Evolutionary conservation across 1,140 invertebrate genomes (phyloP), one percentile per base, ranked within the genome.

Genomic region (Aphaenogaster rudis): DNA sequence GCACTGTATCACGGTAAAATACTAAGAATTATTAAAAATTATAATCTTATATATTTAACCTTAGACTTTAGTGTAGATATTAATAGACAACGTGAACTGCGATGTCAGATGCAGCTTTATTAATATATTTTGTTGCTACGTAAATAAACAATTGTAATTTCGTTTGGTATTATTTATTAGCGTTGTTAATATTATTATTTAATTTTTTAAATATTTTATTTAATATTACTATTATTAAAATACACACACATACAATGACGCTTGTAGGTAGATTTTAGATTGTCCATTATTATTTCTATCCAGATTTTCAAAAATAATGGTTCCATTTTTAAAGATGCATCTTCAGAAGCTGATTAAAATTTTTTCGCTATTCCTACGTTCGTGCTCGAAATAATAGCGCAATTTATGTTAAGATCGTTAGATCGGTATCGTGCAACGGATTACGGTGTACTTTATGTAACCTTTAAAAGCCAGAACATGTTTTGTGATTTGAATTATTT

Each of bases 401-500:
- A 52, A 17, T 50, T 79, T 79, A n/a, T 3, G 42, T 79, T 50
- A 39, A 63, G 64, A 13, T 67, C 28, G 3, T 3, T n/a, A 42
- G 21, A 15, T 66, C 17, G 39, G 4, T 45, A 77, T 61, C 76
- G 8, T 50, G 42, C 61, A 79, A 66, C 28, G 17, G 15, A 79
- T 79, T 76, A 84, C 54, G 42, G 17, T 54, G 36, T n/a, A 78
- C 50, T 64, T 86, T 86, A 78, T 45, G 45, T 77, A 85, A 84
- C 42, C 15, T 63, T 74, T 48, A 84, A 85, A 78, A 86, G 57
- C 59, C 13, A 64, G 36, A 86, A 52, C 33, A 78, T 77, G 57
- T 48, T 61, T 85, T 76, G 28, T 64, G 45, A 78, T 78, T 36
- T 61, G 59, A 66, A 85, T 86, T 86, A 86, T 86, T 86, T 78